Evolutionary conservation across 2,888 invertebrate species (phyloP), one percentile per base, ranked within the genome.

Genomic region (Matsumyia berberina): DNA sequence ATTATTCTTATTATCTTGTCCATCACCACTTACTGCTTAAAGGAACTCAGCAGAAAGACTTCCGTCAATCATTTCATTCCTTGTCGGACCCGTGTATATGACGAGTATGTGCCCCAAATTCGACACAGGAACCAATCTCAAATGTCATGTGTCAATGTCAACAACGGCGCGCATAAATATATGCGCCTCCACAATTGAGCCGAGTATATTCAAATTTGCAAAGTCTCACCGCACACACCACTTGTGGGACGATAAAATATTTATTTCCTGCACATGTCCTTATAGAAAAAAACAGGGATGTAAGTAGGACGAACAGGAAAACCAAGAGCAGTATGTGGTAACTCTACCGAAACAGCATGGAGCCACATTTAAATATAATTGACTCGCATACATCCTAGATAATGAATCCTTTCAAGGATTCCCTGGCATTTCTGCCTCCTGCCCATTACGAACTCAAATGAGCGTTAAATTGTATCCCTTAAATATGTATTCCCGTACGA

Each of bases 291-390:
- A 2, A 9, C 5, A 6, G 24, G 2, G 9, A n/a, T 9, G n/a
- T 29, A n/a, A 1, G 9, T 19, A 46, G n/a, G n/a, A 42, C 1
- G 42, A 15, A 1, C 0, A 46, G 24, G 46, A 2, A 5, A 8
- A 24, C 6, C 1, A 24, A n/a, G 1, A 46, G n/a, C n/a, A 1
- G 8, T n/a, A 39, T 5, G 39, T 12, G 35, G 11, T 35, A 9
- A n/a, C 39, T 44, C 12, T 12, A 44, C 17, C 8, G 9, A 29
- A 49, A 5, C 33, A 17, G 17, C 53, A 53, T 33, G 37, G n/a
- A n/a, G 12, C 57, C 57, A 24, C 39, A 58, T 58, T 58, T 39
- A 39, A 58, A 58, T 58, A n/a, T 24, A 39, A 58, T 58, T 58
- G 24, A 24, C 24, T 35, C 35, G 17, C 4, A 35, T 35, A 53